These are phyloP conservation scores for Peromyscus maniculatus DNA, from an alignment of 2,113 vertebrate species.

Conservation along the genomic window DNA sequence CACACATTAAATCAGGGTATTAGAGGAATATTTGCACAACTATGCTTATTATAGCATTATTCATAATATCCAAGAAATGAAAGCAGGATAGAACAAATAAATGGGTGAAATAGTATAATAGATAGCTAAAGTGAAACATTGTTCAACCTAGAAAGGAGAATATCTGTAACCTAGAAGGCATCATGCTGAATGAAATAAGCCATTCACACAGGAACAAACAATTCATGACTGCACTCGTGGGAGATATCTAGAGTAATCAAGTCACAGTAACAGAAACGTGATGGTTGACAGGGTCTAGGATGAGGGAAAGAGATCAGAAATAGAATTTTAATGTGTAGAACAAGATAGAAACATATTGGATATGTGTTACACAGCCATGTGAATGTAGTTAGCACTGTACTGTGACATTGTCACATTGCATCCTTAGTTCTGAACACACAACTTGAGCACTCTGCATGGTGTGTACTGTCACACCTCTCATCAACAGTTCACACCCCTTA, in stretches of 20 bases:
- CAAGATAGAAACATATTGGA: neutral
- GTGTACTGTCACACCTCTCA: no score
- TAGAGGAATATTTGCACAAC: neutral
- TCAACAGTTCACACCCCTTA: neutral
- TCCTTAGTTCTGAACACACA: neutral
- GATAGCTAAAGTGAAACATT: neutral
- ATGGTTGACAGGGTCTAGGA: neutral
- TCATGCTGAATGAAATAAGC: neutral
- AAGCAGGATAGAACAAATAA: neutral
- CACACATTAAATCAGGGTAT: neutral
- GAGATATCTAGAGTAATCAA: neutral
- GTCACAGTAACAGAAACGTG: neutral
- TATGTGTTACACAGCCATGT: neutral
- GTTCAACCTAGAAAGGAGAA: neutral
- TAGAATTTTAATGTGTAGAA: neutral
- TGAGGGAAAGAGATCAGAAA: neutral
- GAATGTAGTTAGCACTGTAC: neutral
- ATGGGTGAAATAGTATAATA: neutral
- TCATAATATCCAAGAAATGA: neutral
- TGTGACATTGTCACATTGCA: no score
- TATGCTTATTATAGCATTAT: neutral
- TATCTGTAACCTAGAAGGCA: neutral
- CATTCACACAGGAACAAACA: neutral
- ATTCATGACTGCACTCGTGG: neutral
- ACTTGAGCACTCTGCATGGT: neutral